Percentiles rank a stretch among this genome's conserved stretches.
Conservation (phyloP, 2,888 invertebrate species). For the Thymelicus sylvestris region DNA sequence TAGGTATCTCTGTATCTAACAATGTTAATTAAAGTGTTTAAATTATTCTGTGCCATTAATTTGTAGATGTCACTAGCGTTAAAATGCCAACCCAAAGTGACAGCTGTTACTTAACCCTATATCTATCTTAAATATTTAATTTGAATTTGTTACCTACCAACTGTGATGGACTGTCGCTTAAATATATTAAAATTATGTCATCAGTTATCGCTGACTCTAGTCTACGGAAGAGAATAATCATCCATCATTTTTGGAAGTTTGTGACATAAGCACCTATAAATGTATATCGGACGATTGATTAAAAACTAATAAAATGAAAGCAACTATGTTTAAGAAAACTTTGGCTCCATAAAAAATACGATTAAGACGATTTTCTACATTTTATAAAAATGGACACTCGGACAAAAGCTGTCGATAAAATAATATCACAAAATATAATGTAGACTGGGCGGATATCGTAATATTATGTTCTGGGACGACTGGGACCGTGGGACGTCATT, state of each 20-base stretch:
- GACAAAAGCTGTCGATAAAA: slow-evolving; percentile 26
- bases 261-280: slow-evolving; percentile 50
- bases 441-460: slow-evolving; percentile 43
- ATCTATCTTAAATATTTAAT: slow-evolving; percentile 49
- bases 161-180: slow-evolving; percentile 66
- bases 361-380: slow-evolving; percentile 23
- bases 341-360: slow-evolving; percentile 53
- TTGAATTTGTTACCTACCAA: slow-evolving; percentile 56
- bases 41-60: neutral
- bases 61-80: slow-evolving; percentile 13
- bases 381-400: slow-evolving; percentile 28
- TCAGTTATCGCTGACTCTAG: slow-evolving; percentile 59
- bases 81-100: slow-evolving; percentile 23
- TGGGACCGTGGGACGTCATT: slow-evolving; percentile 10
- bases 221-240: slow-evolving; percentile 41
- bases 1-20: neutral
- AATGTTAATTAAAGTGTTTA: neutral
- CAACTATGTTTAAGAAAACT: slow-evolving; percentile 48
- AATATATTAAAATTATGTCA: slow-evolving; percentile 51
- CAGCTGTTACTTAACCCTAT: slow-evolving; percentile 12
- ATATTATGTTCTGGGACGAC: slow-evolving; percentile 1
- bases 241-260: slow-evolving; percentile 48
- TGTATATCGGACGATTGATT: slow-evolving; percentile 40
- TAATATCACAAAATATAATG: slow-evolving; percentile 41
- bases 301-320: slow-evolving; percentile 15